Evolutionary conservation across 2,888 invertebrate genomes (phyloP), one percentile per base, ranked within the genome.

Genomic region (Melanotus villosus): DNA sequence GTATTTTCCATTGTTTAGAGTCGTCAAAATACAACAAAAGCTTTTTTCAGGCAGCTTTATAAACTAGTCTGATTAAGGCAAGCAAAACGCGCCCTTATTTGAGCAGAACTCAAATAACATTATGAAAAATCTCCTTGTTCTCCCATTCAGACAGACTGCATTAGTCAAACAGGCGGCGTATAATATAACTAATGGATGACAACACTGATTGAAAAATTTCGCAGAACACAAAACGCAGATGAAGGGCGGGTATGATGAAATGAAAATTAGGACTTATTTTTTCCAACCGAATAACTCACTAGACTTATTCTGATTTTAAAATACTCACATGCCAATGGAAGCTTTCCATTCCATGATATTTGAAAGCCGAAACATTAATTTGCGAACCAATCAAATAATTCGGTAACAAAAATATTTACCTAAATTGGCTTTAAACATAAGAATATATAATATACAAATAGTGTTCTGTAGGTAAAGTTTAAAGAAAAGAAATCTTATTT

Each of bases 141-240:
- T 81, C 73, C 77, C 77, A 77, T 82, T 82, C 80, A 80, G 73
- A 70, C 75, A 71, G 81, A 80, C 80, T 81, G 82, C 82, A 82
- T 83, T 83, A 81, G 80, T 81, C 79, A 77, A 83, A 83, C 83
- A 80, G 80, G 80, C 78, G 75, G 77, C 75, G 81, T 80, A 83
- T 83, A 83, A 83, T 84, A 83, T 83, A 84, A 83, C 84, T 84
- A 84, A 84, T 84, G 84, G 84, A 83, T 82, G 83, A 82, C 84
- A 83, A 82, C 82, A 77, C 81, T 83, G 83, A 84, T 83, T 84
- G 84, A 84, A 84, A 83, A 83, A 81, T 84, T 84, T 82, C 80
- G 81, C 80, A 81, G 81, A 82, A 83, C 80, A 81, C 80, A 82
- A 81, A 82, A 80, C 79, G 77, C 77, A 76, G 76, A 78, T 78